These are phyloP conservation scores for Bolinopsis microptera DNA, from an alignment of 37 sponge, comb jelly and placozoan genomes.

Conservation along the genomic window DNA sequence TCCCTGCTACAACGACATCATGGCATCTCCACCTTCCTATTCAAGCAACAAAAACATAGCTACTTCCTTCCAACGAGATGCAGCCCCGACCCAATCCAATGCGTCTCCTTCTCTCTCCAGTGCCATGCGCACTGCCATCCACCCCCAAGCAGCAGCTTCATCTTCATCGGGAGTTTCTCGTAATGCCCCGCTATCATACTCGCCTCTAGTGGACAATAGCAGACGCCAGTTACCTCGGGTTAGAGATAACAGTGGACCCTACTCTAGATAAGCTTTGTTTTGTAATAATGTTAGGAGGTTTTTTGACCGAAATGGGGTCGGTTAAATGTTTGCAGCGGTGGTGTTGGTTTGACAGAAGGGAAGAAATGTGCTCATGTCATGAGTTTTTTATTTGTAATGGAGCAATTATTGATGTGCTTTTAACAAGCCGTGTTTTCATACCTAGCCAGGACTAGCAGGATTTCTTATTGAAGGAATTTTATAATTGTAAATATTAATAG, in stretches of 20 bases:
- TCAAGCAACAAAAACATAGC: slow-evolving; percentile 30
- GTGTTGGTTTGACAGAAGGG: no score
- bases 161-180: neutral
- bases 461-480: no score
- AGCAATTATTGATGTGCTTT: no score
- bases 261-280: neutral
- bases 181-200: neutral
- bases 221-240: neutral
- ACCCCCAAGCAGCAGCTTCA: neutral
- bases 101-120: neutral
- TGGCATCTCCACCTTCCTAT: neutral
- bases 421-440: no score
- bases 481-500: no score
- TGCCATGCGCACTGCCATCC: neutral
- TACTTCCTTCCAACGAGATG: neutral
- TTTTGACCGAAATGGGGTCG: no score
- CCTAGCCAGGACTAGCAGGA: no score
- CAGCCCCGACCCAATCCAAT: neutral
- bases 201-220: no score
- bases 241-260: neutral
- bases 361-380: no score
- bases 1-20: slow-evolving; percentile 24
- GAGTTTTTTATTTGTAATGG: no score
- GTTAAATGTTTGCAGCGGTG: no score
- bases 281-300: no score